Base-by-base conservation (phyloP, 2,113 vertebrate species). In the Tautogolabrus adspersus region DNA sequence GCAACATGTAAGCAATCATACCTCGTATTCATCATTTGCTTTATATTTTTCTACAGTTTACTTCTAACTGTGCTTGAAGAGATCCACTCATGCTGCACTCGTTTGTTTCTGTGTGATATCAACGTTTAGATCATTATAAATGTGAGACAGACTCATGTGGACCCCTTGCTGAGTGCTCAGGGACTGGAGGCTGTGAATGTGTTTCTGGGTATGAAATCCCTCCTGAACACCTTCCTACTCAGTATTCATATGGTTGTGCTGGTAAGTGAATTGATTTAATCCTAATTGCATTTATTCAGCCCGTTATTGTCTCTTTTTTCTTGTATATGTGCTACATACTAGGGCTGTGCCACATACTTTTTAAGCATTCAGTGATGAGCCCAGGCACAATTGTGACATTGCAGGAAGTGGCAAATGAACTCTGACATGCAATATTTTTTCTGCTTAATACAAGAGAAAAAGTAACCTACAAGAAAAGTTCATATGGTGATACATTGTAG, bases 91-190 rank as follows among this genome's bases (percentile, higher is more conserved):
- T 16, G 15, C 3, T 16, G 8, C 37, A 18, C 8, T 58, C 6
- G 3, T 26, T 58, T 47, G 13, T 16, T 47, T 47, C 46, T 47
- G 3, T 3, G 26, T 8, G 0, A 37, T 64, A 8, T 60, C 3
- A 63, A 46, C 58, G 2, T 81, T 70, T 38, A 93, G 91, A 72
- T 66, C 90, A 91, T 54, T 19, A 1, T 12, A 0, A 3, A 0
- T 93, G 92, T 75, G 16, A 16, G 0, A 0, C 10, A 10, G 42
- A 16, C 1, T 84, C 85, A 19, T 93, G 92, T 22, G 92, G 92
- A 30, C 87, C 85, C 8, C 61, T 82, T 3, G 86, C 89, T 44
- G 0, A 68, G 22, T 93, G 92, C 52, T 0, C 2, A 5, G 0
- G 0, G 7, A 0, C 0, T 0, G 90, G 88, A 38, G 86, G 81